A percentile compares a stretch with the other conserved stretches of the same genome.
phyloP scores from a whole-genome alignment of 2,797 vertebrate species.

The Netta rufina region DNA sequence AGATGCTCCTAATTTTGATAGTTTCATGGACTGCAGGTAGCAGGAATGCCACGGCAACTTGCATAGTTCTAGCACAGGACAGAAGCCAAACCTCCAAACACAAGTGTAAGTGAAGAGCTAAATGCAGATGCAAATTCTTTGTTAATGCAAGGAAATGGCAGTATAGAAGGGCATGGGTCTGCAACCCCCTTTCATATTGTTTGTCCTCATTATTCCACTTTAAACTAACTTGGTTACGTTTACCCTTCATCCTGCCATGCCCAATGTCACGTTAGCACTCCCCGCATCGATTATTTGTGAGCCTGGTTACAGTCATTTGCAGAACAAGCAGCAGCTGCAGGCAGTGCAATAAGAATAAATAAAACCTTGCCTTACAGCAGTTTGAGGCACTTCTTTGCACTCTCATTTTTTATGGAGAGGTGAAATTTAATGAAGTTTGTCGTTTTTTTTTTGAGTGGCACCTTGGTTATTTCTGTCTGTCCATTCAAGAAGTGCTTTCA shows the following conservation, averaged over 20 bases:
- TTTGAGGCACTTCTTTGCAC: neutral
- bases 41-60: fast-evolving
- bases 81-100: neutral
- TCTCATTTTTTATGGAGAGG: neutral
- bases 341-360: neutral
- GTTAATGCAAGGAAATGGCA: neutral
- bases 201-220: neutral
- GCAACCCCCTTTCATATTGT: neutral
- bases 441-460: neutral
- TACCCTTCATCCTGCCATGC: neutral
- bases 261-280: neutral
- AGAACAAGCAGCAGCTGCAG: neutral
- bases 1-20: neutral
- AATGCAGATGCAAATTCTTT: neutral
- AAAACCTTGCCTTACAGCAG: neutral
- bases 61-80: neutral
- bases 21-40: neutral
- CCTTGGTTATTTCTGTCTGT: neutral
- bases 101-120: neutral
- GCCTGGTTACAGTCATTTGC: neutral
- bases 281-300: neutral
- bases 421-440: neutral
- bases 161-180: neutral
- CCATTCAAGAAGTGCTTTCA: neutral
- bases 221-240: neutral